Percentiles rank a stretch among this genome's conserved stretches.
Conservation (phyloP, 1,140 invertebrate species). For the Frieseomelitta varia region DNA sequence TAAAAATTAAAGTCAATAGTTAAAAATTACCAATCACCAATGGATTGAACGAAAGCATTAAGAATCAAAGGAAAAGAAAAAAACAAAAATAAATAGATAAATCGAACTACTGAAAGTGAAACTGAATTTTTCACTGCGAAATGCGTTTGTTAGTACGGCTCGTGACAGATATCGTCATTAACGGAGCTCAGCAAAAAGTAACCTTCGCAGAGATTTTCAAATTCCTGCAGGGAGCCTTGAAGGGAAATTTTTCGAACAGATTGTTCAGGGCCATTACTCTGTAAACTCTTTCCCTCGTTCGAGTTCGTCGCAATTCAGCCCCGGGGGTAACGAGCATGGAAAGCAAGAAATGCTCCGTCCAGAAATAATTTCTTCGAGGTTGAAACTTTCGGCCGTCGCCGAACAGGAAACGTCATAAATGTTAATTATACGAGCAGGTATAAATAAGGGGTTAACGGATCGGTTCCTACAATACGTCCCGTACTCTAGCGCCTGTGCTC, state of each 20-base stretch:
- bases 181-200: neutral
- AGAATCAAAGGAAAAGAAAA: too few species aligned
- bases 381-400: neutral
- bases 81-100: too few species aligned
- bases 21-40: too few species aligned
- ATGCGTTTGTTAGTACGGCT: neutral
- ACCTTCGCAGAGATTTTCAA: too few species aligned
- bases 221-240: neutral
- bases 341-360: neutral
- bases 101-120: neutral
- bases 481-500: neutral
- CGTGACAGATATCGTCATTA: too few species aligned
- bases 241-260: neutral
- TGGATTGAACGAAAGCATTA: too few species aligned
- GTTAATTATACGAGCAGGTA: constrained; percentile 45
- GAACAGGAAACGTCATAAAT: constrained; percentile 25
- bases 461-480: neutral
- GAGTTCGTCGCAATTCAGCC: constrained; percentile 31
- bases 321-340: neutral
- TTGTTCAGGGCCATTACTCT: neutral
- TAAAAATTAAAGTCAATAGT: too few species aligned
- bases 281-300: neutral
- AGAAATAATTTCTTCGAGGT: constrained; percentile 1
- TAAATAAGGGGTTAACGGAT: constrained; percentile 47
- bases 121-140: neutral